These are phyloP conservation scores for Melinaea marsaeus DNA, from an alignment of 2,888 invertebrate species.

Conservation along the genomic window DNA sequence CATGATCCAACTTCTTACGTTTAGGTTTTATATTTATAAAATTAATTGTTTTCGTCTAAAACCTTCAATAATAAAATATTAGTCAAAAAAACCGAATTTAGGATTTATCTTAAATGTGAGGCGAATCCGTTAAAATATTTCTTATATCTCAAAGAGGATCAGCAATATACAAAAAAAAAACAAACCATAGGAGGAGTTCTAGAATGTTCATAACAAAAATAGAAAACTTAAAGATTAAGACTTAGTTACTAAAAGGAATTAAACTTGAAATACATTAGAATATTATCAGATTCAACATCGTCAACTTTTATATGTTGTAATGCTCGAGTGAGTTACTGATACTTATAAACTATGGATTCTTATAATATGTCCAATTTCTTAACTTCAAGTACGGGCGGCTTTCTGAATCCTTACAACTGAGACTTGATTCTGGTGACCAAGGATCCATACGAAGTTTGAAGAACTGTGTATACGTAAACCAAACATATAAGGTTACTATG, in stretches of 20 bases:
- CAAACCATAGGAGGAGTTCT: background rate
- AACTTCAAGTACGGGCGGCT: background rate
- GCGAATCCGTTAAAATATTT: too few species aligned
- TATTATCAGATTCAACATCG: too few species aligned
- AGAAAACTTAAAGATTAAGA: background rate
- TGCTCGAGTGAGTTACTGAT: too few species aligned
- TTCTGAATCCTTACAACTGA: background rate
- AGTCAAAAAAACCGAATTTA: background rate
- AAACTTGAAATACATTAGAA: too few species aligned
- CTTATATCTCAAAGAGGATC: background rate
- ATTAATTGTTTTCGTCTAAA: too few species aligned
- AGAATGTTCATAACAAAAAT: background rate
- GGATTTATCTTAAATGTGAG: too few species aligned
- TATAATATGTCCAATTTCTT: background rate
- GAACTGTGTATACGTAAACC: too few species aligned
- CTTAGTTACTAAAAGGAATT: background rate
- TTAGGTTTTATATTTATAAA: too few species aligned
- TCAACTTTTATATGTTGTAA: too few species aligned
- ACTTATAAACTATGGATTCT: background rate
- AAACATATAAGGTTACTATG: too few species aligned
- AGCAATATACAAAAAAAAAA: background rate
- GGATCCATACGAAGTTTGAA: background rate
- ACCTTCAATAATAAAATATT: too few species aligned
- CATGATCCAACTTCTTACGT: too few species aligned
- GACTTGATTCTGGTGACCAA: conserved; percentile 1